These are phyloP conservation scores for Latrodectus hesperus DNA, from an alignment of 2,888 invertebrate genomes.

Conservation along the genomic window DNA sequence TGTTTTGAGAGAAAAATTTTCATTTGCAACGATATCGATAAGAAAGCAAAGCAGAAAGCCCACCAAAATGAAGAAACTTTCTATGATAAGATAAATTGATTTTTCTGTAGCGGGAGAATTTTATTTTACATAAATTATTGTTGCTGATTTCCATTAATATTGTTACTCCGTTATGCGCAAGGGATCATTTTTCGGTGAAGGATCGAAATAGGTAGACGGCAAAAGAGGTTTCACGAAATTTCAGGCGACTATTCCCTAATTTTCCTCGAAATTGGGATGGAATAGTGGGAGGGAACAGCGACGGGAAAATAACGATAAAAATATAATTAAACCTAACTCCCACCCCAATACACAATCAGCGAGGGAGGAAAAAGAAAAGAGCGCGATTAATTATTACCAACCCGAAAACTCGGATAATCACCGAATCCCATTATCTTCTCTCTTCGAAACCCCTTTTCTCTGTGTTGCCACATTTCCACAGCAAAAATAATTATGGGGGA, in stretches of 20 bases:
- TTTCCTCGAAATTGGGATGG: neutral
- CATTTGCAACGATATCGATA: neutral
- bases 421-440: conserved; percentile 61
- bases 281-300: neutral
- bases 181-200: neutral
- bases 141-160: neutral
- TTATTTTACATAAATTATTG: neutral
- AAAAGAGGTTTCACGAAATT: neutral
- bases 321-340: conserved; percentile 63
- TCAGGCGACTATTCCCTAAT: neutral
- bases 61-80: neutral
- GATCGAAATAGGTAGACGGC: neutral
- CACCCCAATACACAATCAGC: neutral
- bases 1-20: neutral
- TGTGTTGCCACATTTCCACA: neutral
- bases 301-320: conserved; percentile 32
- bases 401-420: conserved; percentile 58
- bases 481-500: neutral
- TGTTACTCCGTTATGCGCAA: neutral
- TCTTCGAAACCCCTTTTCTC: neutral
- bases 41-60: neutral
- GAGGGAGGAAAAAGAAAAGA: conserved; percentile 2
- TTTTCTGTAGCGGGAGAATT: neutral
- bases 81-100: neutral
- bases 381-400: conserved; percentile 64